These are phyloP conservation scores for Gymnobelideus leadbeateri DNA, from an alignment of 2,113 vertebrate genomes.

Conservation along the genomic window DNA sequence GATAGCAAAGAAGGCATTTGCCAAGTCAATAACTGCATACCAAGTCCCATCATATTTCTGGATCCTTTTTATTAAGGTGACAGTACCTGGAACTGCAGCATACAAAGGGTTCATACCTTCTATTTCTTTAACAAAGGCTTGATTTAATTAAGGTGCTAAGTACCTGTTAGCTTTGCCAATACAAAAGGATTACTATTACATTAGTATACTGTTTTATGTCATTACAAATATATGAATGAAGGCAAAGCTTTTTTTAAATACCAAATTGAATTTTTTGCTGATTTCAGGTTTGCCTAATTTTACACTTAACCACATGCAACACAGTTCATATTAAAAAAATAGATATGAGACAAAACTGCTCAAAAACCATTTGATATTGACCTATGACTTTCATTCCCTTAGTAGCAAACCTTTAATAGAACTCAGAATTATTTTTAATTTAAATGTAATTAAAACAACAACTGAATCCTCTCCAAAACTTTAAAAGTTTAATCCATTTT, in stretches of 20 bases:
- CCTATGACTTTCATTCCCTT: constrained; percentile 79
- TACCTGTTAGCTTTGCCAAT: too few species aligned
- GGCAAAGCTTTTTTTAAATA: neutral
- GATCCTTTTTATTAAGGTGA: too few species aligned
- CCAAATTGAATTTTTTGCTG: constrained; percentile 84
- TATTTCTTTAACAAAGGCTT: too few species aligned
- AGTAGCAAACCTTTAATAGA: constrained; percentile 82
- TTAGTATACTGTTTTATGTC: too few species aligned
- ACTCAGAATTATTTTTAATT: constrained; percentile 79
- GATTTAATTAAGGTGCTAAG: too few species aligned
- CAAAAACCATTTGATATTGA: constrained; percentile 72
- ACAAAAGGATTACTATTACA: too few species aligned
- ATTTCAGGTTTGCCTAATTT: constrained; percentile 78
- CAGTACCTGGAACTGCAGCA: too few species aligned
- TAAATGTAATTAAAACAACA: constrained; percentile 64
- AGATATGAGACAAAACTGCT: constrained; percentile 47
- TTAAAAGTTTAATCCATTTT: constrained; percentile 79
- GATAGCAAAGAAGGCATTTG: too few species aligned
- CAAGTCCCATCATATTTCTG: too few species aligned
- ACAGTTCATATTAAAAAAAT: constrained; percentile 69
- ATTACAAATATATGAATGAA: too few species aligned
- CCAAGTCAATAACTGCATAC: too few species aligned
- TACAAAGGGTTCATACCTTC: too few species aligned
- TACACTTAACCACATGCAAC: constrained; percentile 38
- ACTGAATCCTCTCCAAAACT: constrained; percentile 79